A percentile compares a stretch with the other conserved stretches of the same genome.
These are phyloP conservation scores for Neodiprion fabricii DNA, from an alignment of 1,140 invertebrate species.

Conservation along the genomic window DNA sequence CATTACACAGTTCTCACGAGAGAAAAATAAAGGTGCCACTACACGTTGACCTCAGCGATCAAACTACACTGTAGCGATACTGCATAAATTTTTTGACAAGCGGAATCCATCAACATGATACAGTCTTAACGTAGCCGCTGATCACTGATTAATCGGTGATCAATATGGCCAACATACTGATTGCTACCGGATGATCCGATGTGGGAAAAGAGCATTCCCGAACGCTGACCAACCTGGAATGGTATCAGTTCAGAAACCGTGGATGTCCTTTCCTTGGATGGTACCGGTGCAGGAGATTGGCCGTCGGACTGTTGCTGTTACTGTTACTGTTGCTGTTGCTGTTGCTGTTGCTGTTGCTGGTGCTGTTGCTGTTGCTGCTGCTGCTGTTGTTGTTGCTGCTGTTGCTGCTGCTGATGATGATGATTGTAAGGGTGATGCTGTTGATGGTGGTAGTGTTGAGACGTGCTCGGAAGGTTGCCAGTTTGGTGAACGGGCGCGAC, in stretches of 20 bases:
- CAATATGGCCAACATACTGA: background rate
- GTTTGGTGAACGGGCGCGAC: conserved; percentile 40
- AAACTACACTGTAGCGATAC: too few species aligned
- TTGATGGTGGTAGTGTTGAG: background rate
- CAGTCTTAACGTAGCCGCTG: too few species aligned
- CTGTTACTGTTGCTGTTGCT: conserved; percentile 28
- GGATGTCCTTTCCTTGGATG: background rate
- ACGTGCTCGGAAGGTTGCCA: conserved; percentile 12
- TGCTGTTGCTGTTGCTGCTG: background rate
- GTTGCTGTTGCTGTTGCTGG: conserved; percentile 24
- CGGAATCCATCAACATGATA: too few species aligned
- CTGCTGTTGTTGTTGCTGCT: conserved; percentile 32
- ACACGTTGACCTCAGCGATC: too few species aligned
- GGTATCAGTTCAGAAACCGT: conserved; percentile 38
- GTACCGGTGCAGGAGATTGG: too few species aligned
- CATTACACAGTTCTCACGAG: too few species aligned
- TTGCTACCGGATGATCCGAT: conserved; percentile 35
- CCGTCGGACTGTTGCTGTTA: too few species aligned
- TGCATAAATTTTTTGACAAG: too few species aligned
- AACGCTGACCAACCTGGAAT: conserved; percentile 51
- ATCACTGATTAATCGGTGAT: too few species aligned
- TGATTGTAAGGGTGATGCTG: conserved; percentile 30
- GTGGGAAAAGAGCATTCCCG: conserved; percentile 50
- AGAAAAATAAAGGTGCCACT: too few species aligned
- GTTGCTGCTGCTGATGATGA: conserved; percentile 29